These are phyloP conservation scores for Graphium colonna DNA, from an alignment of 2,888 invertebrate species.

Conservation along the genomic window DNA sequence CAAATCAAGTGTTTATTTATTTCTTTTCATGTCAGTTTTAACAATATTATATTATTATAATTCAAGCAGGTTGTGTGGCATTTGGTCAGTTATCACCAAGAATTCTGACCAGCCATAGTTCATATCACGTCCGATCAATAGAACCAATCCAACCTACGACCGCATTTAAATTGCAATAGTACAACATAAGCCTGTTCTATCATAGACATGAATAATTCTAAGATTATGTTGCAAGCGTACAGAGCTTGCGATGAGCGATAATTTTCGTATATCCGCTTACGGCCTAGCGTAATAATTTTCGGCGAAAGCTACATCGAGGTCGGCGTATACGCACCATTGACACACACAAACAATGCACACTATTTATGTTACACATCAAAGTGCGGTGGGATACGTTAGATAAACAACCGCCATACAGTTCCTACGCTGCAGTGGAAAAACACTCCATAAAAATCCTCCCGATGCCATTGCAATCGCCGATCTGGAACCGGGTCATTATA, in stretches of 20 bases:
- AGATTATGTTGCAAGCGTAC: neutral
- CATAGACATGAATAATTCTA: neutral
- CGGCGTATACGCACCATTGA: constrained; percentile 13
- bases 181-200: neutral
- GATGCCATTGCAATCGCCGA: constrained; percentile 5
- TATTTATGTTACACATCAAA: constrained; percentile 21
- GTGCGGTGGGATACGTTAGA: constrained; percentile 10
- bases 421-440: constrained; percentile 14
- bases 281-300: constrained; percentile 11
- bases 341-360: constrained; percentile 14
- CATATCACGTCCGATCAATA: too few relatives aligned
- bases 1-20: too few relatives aligned
- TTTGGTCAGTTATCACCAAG: too few relatives aligned
- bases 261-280: constrained; percentile 13
- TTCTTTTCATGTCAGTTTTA: too few relatives aligned
- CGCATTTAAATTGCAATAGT: neutral
- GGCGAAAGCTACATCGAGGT: constrained; percentile 12
- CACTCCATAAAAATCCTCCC: constrained; percentile 8
- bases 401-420: constrained; percentile 13
- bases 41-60: too few relatives aligned
- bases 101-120: too few relatives aligned
- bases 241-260: constrained; percentile 2
- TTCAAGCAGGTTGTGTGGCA: too few relatives aligned
- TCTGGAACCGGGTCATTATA: neutral
- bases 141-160: neutral